These are phyloP conservation scores for Torymus tubicola DNA, from an alignment of 2,888 invertebrate species.

Conservation along the genomic window DNA sequence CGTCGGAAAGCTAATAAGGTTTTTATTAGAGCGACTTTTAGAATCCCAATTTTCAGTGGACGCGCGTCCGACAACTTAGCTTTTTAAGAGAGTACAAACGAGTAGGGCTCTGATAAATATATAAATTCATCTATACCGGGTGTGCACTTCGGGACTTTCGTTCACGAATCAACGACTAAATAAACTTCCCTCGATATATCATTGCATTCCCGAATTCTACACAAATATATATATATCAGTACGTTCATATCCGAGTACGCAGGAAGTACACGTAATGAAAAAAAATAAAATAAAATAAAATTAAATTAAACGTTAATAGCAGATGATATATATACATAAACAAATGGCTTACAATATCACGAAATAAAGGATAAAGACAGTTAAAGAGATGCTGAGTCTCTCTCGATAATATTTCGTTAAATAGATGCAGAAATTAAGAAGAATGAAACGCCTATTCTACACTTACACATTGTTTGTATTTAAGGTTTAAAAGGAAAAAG, in stretches of 20 bases:
- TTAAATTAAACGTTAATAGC: constrained; percentile 11
- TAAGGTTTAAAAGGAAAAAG: constrained; percentile 40
- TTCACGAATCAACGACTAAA: constrained; percentile 39
- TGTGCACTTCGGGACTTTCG: constrained; percentile 28
- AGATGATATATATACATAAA: constrained; percentile 57
- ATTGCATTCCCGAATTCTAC: constrained; percentile 12
- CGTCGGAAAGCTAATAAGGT: neutral
- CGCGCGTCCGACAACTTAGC: constrained; percentile 12
- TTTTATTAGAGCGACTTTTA: constrained; percentile 19
- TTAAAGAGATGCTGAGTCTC: neutral
- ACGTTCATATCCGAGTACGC: constrained; percentile 34
- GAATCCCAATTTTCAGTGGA: constrained; percentile 2
- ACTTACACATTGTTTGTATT: constrained; percentile 48
- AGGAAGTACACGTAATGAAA: constrained; percentile 31
- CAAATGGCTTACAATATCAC: constrained; percentile 64
- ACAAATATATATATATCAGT: neutral
- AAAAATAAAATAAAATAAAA: constrained; percentile 30
- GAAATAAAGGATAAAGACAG: constrained; percentile 8
- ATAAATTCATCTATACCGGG: constrained; percentile 12
- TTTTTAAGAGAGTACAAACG: constrained; percentile 38
- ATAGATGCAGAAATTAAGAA: constrained; percentile 37
- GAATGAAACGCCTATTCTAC: constrained; percentile 51
- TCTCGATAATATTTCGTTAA: constrained; percentile 25
- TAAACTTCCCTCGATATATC: constrained; percentile 5
- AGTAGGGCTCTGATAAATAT: constrained; percentile 10